Conservation (phyloP, 2,113 vertebrate species). For the Puntigrus tetrazona region DNA sequence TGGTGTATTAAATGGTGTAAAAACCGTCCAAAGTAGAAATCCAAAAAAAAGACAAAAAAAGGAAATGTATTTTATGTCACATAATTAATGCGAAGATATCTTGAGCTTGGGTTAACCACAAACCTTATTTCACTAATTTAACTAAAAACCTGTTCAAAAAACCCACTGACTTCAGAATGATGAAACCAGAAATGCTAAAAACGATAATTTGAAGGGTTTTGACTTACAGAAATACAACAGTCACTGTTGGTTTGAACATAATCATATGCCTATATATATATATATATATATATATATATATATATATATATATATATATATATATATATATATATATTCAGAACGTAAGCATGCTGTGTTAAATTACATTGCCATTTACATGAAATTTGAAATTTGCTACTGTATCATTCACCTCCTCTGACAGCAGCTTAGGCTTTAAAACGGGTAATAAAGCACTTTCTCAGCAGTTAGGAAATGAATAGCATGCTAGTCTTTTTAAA, state of each 20-base stretch:
- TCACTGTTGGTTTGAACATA: not conserved
- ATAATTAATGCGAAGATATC: too few relatives aligned
- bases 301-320: too few relatives aligned
- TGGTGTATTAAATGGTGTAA: not conserved
- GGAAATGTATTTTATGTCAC: too few relatives aligned
- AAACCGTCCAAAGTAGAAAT: too few relatives aligned
- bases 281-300: too few relatives aligned
- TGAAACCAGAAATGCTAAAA: not conserved
- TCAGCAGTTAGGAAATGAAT: conserved; percentile 18
- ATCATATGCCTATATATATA: too few relatives aligned
- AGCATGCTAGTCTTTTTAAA: conserved; percentile 13
- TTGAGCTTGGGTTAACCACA: not conserved
- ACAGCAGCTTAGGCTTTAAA: conserved; percentile 3
- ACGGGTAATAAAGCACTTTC: not conserved
- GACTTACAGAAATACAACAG: not conserved
- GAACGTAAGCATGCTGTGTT: not conserved
- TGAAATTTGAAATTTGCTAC: not conserved
- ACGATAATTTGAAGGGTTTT: not conserved
- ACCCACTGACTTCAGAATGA: not conserved
- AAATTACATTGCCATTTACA: not conserved
- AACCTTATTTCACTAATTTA: not conserved
- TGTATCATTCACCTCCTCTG: not conserved
- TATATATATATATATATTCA: conserved; percentile 4
- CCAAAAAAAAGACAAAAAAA: too few relatives aligned
- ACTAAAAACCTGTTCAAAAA: not conserved